Conservation (phyloP, 2,113 vertebrate genomes). For the Etheostoma cragini region DNA sequence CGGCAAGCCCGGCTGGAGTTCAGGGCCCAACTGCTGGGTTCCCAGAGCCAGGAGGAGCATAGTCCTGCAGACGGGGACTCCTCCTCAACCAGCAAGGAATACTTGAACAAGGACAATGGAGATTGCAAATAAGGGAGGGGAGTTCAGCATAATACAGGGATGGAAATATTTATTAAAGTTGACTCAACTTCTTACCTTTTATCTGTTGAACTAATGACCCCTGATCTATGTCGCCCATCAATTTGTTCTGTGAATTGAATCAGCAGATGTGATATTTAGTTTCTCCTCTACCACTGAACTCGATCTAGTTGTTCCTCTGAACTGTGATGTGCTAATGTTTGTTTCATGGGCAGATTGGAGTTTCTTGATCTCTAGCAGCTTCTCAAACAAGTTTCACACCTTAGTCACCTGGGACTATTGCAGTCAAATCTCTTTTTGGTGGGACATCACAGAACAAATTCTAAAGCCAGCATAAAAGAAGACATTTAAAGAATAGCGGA, state of each 20-base stretch:
- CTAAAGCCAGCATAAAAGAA: not conserved
- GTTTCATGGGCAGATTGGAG: not conserved
- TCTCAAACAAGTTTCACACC: not conserved
- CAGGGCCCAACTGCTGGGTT: conserved; percentile 84
- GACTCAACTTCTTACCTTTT: conserved; percentile 16
- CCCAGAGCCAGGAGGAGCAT: conserved; percentile 18
- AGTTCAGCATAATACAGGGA: not conserved
- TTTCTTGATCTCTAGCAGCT: not conserved
- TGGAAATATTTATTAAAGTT: conserved; percentile 20
- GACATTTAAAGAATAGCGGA: not conserved
- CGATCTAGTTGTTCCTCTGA: not conserved
- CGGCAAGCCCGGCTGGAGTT: conserved; percentile 92
- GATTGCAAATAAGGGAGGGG: conserved; percentile 7
- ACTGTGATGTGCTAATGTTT: not conserved
- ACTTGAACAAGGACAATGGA: not conserved
- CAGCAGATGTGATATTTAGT: conserved; percentile 6
- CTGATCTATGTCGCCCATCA: not conserved
- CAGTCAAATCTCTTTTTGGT: not conserved
- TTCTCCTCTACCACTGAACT: not conserved
- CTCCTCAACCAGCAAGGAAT: conserved; percentile 17
- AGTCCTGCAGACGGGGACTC: conserved; percentile 26
- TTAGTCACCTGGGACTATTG: not conserved
- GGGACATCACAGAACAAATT: not conserved
- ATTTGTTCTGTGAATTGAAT: not conserved
- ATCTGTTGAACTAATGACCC: conserved; percentile 8